These are phyloP conservation scores for Cinara cedri DNA, from an alignment of 2,888 invertebrate genomes.

Conservation along the genomic window DNA sequence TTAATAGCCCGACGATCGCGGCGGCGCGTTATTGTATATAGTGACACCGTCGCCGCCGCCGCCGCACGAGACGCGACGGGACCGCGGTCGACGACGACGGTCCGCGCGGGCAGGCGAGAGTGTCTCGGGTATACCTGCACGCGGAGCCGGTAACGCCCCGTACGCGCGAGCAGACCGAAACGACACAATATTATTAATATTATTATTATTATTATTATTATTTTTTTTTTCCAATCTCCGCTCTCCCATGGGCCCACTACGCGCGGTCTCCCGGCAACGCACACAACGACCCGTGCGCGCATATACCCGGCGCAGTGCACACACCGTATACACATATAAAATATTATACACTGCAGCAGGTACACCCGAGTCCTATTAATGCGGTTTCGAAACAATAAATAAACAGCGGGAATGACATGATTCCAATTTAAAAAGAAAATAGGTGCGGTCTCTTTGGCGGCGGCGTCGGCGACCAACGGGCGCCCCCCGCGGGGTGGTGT, in stretches of 20 bases:
- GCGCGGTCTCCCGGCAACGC: slow-evolving; percentile 34
- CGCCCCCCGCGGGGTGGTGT: slow-evolving; percentile 53
- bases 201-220: slow-evolving; percentile 16
- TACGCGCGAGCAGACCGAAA: slow-evolving; percentile 50
- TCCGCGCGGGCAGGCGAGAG: slow-evolving; percentile 20
- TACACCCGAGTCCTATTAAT: slow-evolving; percentile 55
- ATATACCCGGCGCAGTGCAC: not conserved
- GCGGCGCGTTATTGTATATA: slow-evolving; percentile 20
- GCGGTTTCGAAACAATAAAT: slow-evolving; percentile 57
- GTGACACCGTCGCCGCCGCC: slow-evolving; percentile 42
- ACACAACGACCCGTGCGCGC: not conserved
- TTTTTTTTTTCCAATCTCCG: slow-evolving; percentile 8
- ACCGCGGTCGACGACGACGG: slow-evolving; percentile 17
- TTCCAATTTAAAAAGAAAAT: slow-evolving; percentile 57
- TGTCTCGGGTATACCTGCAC: too few species aligned
- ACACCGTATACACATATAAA: not conserved
- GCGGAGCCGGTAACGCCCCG: slow-evolving; percentile 54
- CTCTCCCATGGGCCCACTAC: slow-evolving; percentile 19
- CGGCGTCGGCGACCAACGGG: slow-evolving; percentile 54
- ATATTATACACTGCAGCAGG: not conserved
- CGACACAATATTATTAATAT: slow-evolving; percentile 57
- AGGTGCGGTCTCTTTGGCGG: slow-evolving; percentile 56
- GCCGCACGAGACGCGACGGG: not conserved
- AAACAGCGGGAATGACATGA: slow-evolving; percentile 57
- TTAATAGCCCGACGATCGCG: slow-evolving; percentile 43